Base-by-base conservation (phyloP, 2,888 invertebrate species). In the Drosophila phalerata region DNA sequence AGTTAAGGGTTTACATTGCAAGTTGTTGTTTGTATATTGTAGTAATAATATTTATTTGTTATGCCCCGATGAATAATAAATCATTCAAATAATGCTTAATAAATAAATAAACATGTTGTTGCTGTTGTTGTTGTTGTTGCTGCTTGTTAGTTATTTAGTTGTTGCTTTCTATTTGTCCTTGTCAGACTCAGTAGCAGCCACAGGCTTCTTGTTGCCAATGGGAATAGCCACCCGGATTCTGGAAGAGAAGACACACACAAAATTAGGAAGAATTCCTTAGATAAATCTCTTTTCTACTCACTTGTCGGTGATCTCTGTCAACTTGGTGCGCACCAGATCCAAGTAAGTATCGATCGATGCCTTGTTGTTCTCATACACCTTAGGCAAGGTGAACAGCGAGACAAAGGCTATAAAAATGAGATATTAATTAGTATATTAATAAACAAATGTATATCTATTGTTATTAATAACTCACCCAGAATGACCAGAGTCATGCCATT, bases 401-500 rank as follows among this genome's bases (percentile, higher is more conserved):
- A 98, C 96, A 94, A 98, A 97, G 87, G 96, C 98, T 98, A n/a
- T 4, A 22, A 13, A 94, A 3, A 94, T 77, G 0, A 32, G 8
- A 28, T 11, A 8, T 22, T 6, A 34, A 11, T 55, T 8, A 55
- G 40, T 40, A 37, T 28, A 17, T 10, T 6, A 5, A 28, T 32
- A 13, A n/a, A n/a, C 8, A 2, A 1, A 25, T 17, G 6, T 5
- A 15, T 19, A 0, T 1, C 13, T 30, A 11, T 28, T 28, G 1
- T 6, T 17, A 8, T n/a, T 9, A 2, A 25, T 5, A 2, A 52
- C 82, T 60, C 92, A 98, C 98, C 97, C 92, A 99, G 95, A 92
- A 99, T 98, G 92, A 99, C 96, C 90, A 99, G 96, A 87, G 99
- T 98, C 96, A 99, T 97, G 93, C 99, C 99, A 93, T 99, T 99